These are phyloP conservation scores for Elymnias hypermnestra DNA, from an alignment of 1,140 invertebrate genomes.

Conservation along the genomic window DNA sequence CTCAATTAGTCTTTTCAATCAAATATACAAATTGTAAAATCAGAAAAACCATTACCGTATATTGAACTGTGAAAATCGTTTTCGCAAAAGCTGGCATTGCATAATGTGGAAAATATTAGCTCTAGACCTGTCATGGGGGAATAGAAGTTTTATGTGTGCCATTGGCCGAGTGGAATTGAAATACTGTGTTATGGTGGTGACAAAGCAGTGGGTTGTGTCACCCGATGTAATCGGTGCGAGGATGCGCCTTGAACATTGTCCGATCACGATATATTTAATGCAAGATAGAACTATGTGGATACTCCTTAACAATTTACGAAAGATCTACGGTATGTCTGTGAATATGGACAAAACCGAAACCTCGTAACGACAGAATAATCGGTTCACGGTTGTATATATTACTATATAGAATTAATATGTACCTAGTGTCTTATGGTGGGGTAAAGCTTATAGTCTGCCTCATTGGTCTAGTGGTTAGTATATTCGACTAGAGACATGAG, in stretches of 20 bases:
- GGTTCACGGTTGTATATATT: too few species aligned
- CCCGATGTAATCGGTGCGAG: conserved; percentile 26
- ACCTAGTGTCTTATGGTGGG: too few species aligned
- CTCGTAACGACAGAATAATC: too few species aligned
- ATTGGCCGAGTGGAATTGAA: conserved; percentile 22
- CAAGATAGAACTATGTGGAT: conserved; percentile 24
- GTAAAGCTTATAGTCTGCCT: too few species aligned
- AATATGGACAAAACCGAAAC: too few species aligned
- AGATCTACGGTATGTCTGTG: too few species aligned
- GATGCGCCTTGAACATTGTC: conserved; percentile 29
- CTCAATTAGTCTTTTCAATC: not conserved
- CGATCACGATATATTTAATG: conserved; percentile 30
- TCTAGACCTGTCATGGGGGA: conserved; percentile 54
- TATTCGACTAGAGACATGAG: too few species aligned
- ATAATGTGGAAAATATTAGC: conserved; percentile 58
- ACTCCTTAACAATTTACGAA: not conserved
- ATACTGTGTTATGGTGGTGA: conserved; percentile 14
- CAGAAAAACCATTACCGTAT: conserved; percentile 13
- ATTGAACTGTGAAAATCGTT: conserved; percentile 40
- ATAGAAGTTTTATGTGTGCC: conserved; percentile 7
- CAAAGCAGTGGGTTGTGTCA: conserved; percentile 22
- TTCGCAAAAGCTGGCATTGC: conserved; percentile 58
- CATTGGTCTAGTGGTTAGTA: too few species aligned
- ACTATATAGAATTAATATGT: too few species aligned
- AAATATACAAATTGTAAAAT: conserved; percentile 5